Percentiles rank a stretch among this genome's conserved stretches.
Evolutionary conservation across 30 jellyfish, hydroid and myxozoan genomes (phyloP).

Genomic region (Chironex yamaguchii): DNA sequence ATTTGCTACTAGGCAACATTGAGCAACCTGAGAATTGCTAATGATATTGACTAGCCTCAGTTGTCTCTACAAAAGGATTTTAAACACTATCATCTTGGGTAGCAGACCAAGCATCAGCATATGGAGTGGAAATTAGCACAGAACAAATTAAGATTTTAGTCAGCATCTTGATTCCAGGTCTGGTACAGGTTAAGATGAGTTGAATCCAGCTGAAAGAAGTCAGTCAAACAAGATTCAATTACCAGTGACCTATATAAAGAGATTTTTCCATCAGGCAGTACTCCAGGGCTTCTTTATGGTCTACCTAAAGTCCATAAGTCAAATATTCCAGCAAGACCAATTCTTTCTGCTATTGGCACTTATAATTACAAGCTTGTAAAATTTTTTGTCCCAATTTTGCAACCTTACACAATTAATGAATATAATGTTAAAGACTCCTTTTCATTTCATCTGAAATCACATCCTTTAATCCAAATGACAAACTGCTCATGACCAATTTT

Average conservation of each 20-base stretch:
- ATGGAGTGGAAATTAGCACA: too few species aligned
- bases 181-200: too few species aligned
- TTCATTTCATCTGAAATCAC: constrained; percentile 6
- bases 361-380: constrained; percentile 12
- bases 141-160: too few species aligned
- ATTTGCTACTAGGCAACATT: too few species aligned
- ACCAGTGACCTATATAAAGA: neutral
- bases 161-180: too few species aligned
- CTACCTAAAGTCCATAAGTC: constrained; percentile 26
- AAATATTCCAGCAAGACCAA: constrained; percentile 17
- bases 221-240: neutral
- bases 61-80: too few species aligned
- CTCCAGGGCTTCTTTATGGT: constrained; percentile 40
- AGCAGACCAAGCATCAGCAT: too few species aligned
- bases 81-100: too few species aligned
- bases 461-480: constrained; percentile 11
- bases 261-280: constrained; percentile 22
- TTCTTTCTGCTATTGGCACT: constrained; percentile 37
- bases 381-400: constrained; percentile 23
- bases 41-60: too few species aligned
- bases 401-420: neutral
- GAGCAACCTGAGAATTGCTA: too few species aligned
- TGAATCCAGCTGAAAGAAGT: too few species aligned
- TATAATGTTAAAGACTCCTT: constrained; percentile 14
- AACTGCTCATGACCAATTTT: neutral